Evolutionary conservation across 2,888 invertebrate species (phyloP).

Genomic region (Macrostomum cliftonense): DNA sequence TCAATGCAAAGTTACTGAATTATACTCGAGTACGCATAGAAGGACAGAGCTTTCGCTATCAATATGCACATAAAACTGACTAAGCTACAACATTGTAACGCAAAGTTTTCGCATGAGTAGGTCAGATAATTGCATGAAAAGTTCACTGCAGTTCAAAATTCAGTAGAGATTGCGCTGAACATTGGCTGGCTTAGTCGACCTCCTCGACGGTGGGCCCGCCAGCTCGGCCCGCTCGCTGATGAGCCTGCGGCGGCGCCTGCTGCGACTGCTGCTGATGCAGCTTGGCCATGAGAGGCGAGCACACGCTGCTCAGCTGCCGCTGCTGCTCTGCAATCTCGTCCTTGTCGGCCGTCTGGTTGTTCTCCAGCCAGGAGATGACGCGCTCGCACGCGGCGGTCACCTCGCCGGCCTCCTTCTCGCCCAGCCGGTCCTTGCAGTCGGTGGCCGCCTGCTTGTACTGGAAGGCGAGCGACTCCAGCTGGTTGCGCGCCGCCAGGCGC

Average conservation of each 20-base stretch:
- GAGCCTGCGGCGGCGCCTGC: slow-evolving; percentile 7
- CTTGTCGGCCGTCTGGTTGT: slow-evolving; percentile 54
- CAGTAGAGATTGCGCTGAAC: too few relatives aligned
- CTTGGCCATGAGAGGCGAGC: slow-evolving; percentile 74
- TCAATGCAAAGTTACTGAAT: too few relatives aligned
- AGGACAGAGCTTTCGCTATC: too few relatives aligned
- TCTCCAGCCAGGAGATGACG: slow-evolving; percentile 49
- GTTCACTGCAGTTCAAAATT: too few relatives aligned
- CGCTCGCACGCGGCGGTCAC: slow-evolving; percentile 52
- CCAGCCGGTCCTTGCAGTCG: slow-evolving; percentile 73
- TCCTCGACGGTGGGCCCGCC: slow-evolving; percentile 70
- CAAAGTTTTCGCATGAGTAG: too few relatives aligned
- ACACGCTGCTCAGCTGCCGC: slow-evolving; percentile 65
- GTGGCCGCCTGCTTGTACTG: slow-evolving; percentile 76
- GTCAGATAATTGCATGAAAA: neutral
- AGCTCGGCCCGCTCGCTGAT: slow-evolving; percentile 6
- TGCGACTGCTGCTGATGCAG: slow-evolving; percentile 59
- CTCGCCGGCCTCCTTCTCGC: slow-evolving; percentile 52
- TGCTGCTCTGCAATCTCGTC: slow-evolving; percentile 75
- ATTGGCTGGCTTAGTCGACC: slow-evolving; percentile 50
- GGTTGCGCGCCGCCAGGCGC: slow-evolving; percentile 52
- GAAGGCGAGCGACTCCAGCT: slow-evolving; percentile 63
- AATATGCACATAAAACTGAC: too few relatives aligned
- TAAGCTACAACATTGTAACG: too few relatives aligned
- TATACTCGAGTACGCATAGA: too few relatives aligned